Conservation (phyloP, 2,113 vertebrate genomes). For the Psittacara wagleri region DNA sequence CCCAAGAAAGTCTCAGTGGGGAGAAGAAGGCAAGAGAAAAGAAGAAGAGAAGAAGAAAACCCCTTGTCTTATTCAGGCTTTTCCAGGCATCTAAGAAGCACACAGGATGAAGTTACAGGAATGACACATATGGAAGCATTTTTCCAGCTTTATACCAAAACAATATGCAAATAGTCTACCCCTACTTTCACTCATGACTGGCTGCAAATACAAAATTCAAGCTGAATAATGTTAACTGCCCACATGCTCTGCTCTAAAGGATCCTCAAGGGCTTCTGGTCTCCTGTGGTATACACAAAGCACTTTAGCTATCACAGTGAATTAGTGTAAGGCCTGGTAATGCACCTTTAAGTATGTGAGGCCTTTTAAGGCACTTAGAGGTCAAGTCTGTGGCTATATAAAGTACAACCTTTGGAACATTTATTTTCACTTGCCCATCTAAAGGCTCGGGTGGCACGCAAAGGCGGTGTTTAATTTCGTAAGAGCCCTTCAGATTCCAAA, state of each 20-base stretch:
- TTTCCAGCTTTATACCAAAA: conserved; percentile 64
- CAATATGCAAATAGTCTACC: conserved; percentile 76
- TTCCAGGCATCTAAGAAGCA: conserved; percentile 54
- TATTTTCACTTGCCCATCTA: conserved; percentile 75
- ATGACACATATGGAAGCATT: conserved; percentile 68
- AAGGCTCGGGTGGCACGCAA: conserved; percentile 65
- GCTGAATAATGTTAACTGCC: conserved; percentile 84
- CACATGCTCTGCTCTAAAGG: conserved; percentile 73
- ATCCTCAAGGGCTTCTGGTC: conserved; percentile 76
- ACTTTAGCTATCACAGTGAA: conserved; percentile 92
- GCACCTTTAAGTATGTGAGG: conserved; percentile 87
- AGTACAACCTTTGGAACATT: conserved; percentile 75
- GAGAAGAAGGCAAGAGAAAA: background rate
- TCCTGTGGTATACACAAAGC: conserved; percentile 81
- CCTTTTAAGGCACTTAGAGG: conserved; percentile 85
- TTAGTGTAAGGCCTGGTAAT: conserved; percentile 90
- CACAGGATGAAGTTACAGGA: conserved; percentile 56
- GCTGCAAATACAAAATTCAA: conserved; percentile 80
- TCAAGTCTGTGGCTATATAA: conserved; percentile 80
- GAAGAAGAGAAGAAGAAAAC: background rate
- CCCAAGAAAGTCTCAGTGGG: conserved; percentile 27
- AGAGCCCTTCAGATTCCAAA: conserved; percentile 63
- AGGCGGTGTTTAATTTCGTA: conserved; percentile 66
- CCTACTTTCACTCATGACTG: conserved; percentile 70
- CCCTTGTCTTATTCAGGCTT: background rate